Evolutionary conservation across 1,140 invertebrate genomes (phyloP), one percentile per base, ranked within the genome.

Genomic region (Drosophila ananassae): DNA sequence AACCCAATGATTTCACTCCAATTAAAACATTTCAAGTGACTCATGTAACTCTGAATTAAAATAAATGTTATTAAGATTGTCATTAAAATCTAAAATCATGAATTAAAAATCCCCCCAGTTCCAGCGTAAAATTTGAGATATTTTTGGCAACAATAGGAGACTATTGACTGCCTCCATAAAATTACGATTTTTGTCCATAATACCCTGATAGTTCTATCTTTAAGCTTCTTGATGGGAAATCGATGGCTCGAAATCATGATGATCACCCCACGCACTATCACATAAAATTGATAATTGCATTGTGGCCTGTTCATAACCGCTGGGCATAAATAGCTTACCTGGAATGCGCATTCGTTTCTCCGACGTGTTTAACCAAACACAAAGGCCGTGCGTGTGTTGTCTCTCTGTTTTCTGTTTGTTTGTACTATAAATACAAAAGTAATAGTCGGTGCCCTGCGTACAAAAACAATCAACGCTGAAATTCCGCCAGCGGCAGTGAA

Each of bases 181-280:
- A 69, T 72, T 69, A 59, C 28, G 0, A 17, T 17, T 17, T 17
- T 17, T 17, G 17, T 17, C 17, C 17, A 17, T 17, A 17, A 17
- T 17, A 17, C 17, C 17, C 17, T 1, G 17, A 17, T 17, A 17
- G 17, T 17, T 17, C 17, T 17, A 17, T 17, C 17, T 17, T 1
- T 17, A 17, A 17, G 17, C 17, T 17, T 17, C 17, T 30, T 62
- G 30, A 61, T 61, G 37, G 58, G 37, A 47, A 77, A 77, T 77
- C 61, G 67, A 67, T 77, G 73, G 62, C 58, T 77, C 57, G 73
- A 53, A 56, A 82, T 78, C 67, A 82, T 61, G 67, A 81, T 78
- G 17, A 17, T 17, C 17, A 63, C 60, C 62, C 82, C 77, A 82
- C 50, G 48, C 46, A 47, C 61, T 55, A 61, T 73, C 71, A 47